A percentile compares a stretch with the other conserved stretches of the same genome.
phyloP scores from a whole-genome alignment of 2,113 vertebrate species.

The Saguinus imperator region DNA sequence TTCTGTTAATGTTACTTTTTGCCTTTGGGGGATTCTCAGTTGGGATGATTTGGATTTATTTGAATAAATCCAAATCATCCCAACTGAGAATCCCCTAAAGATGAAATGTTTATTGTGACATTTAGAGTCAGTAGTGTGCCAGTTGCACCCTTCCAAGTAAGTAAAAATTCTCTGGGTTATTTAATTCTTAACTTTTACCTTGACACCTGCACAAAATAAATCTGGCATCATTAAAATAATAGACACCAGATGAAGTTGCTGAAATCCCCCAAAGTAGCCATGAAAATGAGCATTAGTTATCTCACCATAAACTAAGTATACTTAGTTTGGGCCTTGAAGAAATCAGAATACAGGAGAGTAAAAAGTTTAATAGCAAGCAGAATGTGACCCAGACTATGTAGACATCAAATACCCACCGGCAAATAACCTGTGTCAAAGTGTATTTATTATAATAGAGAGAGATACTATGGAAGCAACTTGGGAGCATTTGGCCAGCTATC shows the following conservation, averaged over 20 bases:
- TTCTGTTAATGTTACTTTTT: neutral
- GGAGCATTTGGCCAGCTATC: neutral
- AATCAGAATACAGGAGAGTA: neutral
- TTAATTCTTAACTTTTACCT: slow-evolving; percentile 31
- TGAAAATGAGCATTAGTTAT: slow-evolving; percentile 19
- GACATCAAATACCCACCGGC: neutral
- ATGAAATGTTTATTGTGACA: neutral
- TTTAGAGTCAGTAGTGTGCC: neutral
- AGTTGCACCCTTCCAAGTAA: neutral
- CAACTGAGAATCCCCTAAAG: too few species aligned
- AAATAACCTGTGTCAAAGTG: neutral
- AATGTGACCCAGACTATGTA: neutral
- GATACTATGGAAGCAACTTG: neutral
- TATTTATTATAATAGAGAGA: neutral
- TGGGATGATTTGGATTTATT: neutral
- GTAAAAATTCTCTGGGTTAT: neutral
- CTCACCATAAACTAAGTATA: neutral
- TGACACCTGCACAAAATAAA: neutral
- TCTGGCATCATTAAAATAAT: neutral
- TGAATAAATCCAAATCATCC: too few species aligned
- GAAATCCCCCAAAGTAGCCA: neutral
- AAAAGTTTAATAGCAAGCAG: neutral
- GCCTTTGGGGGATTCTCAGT: neutral
- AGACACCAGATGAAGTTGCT: neutral
- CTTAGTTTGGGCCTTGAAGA: neutral